phyloP scores from a whole-genome alignment of 2,797 vertebrate genomes.

The Lepilemur ruficaudatus region DNA sequence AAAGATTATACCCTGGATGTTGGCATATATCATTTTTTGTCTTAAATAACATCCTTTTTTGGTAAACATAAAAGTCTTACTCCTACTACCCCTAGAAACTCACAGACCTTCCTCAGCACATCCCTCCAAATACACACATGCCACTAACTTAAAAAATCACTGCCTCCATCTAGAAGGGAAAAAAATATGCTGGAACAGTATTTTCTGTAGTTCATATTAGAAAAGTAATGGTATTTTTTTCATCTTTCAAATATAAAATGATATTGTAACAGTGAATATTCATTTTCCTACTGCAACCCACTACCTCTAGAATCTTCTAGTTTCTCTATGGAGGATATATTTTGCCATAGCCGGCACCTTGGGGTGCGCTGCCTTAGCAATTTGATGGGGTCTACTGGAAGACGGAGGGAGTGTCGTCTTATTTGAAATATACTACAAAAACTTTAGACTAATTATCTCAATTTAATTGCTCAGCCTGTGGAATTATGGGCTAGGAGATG shows the following conservation, averaged over 20 bases:
- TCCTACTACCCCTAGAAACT: neutral
- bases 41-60: neutral
- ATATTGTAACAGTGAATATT: neutral
- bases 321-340: neutral
- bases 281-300: neutral
- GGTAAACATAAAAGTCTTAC: neutral
- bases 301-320: neutral
- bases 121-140: neutral
- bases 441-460: neutral
- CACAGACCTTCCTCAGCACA: neutral
- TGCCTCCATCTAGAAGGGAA: neutral
- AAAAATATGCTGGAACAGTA: neutral
- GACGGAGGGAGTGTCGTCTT: neutral
- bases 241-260: neutral
- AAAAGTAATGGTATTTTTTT: neutral
- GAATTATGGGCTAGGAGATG: neutral
- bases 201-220: neutral
- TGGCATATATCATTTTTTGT: neutral
- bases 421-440: neutral
- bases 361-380: neutral
- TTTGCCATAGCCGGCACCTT: neutral
- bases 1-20: neutral
- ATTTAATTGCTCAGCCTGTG: neutral
- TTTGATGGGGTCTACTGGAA: neutral
- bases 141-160: neutral